Evolutionary conservation across 2,797 vertebrate species (phyloP), one percentile per base, ranked within the genome.

Genomic region (Choloepus didactylus): DNA sequence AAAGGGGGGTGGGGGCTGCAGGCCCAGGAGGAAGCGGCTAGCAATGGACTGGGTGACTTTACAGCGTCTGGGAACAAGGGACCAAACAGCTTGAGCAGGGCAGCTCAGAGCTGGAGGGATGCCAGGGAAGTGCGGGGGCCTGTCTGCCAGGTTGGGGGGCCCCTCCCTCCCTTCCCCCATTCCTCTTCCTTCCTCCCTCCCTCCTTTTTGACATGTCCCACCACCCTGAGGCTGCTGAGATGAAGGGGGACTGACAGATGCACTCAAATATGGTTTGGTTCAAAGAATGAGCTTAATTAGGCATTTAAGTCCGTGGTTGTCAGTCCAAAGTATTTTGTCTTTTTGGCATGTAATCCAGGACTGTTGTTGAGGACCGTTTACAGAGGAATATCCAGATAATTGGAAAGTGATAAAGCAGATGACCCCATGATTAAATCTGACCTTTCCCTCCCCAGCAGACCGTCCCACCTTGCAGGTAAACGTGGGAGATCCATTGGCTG

Each of bases 241-340:
- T 75, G 93, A 87, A 54, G 85, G 44, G 88, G 49, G 67, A 59
- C 87, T 0, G 27, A 76, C 95, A 96, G 95, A 95, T 92, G 96
- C 56, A 51, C 59, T 56, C 82, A 89, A 79, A 91, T 92, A 93
- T 46, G 85, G 89, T 88, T 93, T 91, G 73, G 79, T 94, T 93
- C 87, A 85, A 87, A 95, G 94, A 96, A 97, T 93, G 72, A 75
- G 75, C 95, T 97, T 97, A 95, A 96, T 97, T 96, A 97, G 96
- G 31, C 95, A 60, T 97, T 97, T 90, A 95, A 94, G 95, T 69
- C 77, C 21, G 38, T 94, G 77, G 75, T 83, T 93, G 89, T 72
- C 87, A 70, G 72, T 98, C 83, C 91, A 95, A 8, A 86, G 83
- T 82, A 79, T 91, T 69, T 92, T 95, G 87, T 90, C 82, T 89